These are phyloP conservation scores for Bufotes viridis DNA, from an alignment of 2,797 vertebrate genomes.

Conservation along the genomic window DNA sequence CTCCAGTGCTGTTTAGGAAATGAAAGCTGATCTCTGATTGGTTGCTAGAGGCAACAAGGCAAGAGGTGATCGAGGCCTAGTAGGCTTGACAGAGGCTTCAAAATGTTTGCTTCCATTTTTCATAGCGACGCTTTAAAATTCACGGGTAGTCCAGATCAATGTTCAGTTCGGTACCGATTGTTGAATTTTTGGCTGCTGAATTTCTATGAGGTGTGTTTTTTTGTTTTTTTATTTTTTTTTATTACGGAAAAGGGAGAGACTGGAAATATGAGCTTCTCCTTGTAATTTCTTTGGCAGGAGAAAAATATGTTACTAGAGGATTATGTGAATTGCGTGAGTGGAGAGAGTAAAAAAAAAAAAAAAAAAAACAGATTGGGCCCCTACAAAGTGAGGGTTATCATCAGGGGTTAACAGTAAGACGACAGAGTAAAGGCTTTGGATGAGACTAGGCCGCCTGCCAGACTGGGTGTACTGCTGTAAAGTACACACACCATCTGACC, in stretches of 20 bases:
- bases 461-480: conserved; percentile 80
- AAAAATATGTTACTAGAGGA: conserved; percentile 30
- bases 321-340: conserved; percentile 17
- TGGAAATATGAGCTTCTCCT: conserved; percentile 4
- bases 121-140: no score
- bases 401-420: conserved; percentile 82
- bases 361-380: conserved; percentile 41
- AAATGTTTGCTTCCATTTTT: no score
- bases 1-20: no score
- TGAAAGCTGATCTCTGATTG: no score
- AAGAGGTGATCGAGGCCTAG: no score
- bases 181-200: background rate
- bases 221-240: background rate
- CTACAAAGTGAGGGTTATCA: conserved; percentile 76
- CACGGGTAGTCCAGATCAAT: background rate
- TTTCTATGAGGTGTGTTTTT: background rate
- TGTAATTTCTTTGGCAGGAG: conserved; percentile 38
- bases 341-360: conserved; percentile 11
- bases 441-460: conserved; percentile 85
- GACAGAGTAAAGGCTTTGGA: conserved; percentile 82
- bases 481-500: conserved; percentile 82
- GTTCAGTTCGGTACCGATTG: background rate
- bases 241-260: conserved; percentile 11
- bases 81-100: no score
- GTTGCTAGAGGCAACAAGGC: no score